Percentiles rank a stretch among this genome's conserved stretches.
These are phyloP conservation scores for Linnaemya vulpina DNA, from an alignment of 2,888 invertebrate species.

Conservation along the genomic window DNA sequence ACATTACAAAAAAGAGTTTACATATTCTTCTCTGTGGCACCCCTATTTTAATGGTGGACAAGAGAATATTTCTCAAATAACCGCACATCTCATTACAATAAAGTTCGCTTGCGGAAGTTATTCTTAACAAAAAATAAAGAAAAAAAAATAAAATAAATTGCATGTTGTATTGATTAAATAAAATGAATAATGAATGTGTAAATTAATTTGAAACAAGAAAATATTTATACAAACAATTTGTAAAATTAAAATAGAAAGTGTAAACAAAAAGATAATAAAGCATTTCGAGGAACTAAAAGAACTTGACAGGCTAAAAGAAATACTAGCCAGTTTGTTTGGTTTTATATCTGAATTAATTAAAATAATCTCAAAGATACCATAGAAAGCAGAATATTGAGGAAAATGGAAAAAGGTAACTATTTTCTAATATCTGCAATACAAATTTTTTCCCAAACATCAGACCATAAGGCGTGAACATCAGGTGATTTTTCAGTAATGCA, in stretches of 20 bases:
- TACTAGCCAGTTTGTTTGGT: background rate
- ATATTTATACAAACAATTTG: background rate
- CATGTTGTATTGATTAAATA: slow-evolving; percentile 47
- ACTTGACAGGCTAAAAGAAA: slow-evolving; percentile 4
- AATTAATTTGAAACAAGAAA: slow-evolving; percentile 10
- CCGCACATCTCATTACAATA: slow-evolving; percentile 57
- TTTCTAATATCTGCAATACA: background rate
- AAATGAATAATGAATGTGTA: slow-evolving; percentile 14
- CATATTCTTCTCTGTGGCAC: slow-evolving; percentile 43
- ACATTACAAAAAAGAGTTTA: background rate
- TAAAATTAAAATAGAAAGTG: slow-evolving; percentile 16
- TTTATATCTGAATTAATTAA: background rate
- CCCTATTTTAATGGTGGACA: slow-evolving; percentile 44
- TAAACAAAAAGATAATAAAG: slow-evolving; percentile 40
- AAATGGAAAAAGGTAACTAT: slow-evolving; percentile 58
- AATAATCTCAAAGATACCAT: slow-evolving; percentile 17
- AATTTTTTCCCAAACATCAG: slow-evolving; percentile 50
- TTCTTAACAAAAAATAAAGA: slow-evolving; percentile 46
- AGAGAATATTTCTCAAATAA: slow-evolving; percentile 57
- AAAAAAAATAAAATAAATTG: slow-evolving; percentile 22
- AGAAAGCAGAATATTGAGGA: slow-evolving; percentile 17
- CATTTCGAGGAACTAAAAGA: slow-evolving; percentile 14
- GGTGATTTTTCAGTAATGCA: slow-evolving; percentile 64
- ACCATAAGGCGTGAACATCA: slow-evolving; percentile 71
- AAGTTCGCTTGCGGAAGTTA: slow-evolving; percentile 60